A percentile compares a stretch with the other conserved stretches of the same genome.
Conservation (phyloP, 1,140 invertebrate genomes). For the Drosophila kanapiae region DNA sequence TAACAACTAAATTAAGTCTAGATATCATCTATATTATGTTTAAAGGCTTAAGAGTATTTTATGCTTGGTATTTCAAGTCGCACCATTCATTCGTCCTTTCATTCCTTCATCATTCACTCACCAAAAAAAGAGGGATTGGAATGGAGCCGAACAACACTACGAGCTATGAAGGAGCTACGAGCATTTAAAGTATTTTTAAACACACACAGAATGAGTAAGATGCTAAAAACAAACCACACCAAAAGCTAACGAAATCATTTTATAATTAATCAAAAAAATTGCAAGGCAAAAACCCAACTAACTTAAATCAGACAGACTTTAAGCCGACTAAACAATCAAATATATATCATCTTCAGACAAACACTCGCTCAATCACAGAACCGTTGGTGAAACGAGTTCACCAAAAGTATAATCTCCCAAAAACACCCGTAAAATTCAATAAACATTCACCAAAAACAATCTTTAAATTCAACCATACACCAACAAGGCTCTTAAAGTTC, state of each 20-base stretch:
- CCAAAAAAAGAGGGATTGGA: neutral
- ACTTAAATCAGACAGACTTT: conserved; percentile 12
- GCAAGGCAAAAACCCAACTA: neutral
- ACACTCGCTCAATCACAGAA: conserved; percentile 3
- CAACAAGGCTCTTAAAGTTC: neutral
- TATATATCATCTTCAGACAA: neutral
- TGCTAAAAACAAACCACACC: conserved; percentile 39
- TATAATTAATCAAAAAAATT: neutral
- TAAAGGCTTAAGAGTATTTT: conserved; percentile 19
- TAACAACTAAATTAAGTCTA: conserved; percentile 38
- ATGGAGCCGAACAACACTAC: conserved; percentile 11
- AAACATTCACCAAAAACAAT: neutral
- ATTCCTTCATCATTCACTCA: neutral
- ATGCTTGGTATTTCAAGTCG: conserved; percentile 15
- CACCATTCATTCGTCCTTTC: neutral
- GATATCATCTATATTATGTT: conserved; percentile 10
- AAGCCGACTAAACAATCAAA: too few species aligned
- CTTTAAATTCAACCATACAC: neutral
- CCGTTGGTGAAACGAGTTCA: neutral
- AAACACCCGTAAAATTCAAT: neutral
- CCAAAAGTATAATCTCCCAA: neutral
- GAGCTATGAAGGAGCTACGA: conserved; percentile 11
- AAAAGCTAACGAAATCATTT: conserved; percentile 21
- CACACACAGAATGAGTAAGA: conserved; percentile 7
- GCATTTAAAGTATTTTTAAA: conserved; percentile 7